Evolutionary conservation across 92 coral and sea anemone genomes (phyloP), one percentile per base, ranked within the genome.

Genomic region (Porites evermanni): DNA sequence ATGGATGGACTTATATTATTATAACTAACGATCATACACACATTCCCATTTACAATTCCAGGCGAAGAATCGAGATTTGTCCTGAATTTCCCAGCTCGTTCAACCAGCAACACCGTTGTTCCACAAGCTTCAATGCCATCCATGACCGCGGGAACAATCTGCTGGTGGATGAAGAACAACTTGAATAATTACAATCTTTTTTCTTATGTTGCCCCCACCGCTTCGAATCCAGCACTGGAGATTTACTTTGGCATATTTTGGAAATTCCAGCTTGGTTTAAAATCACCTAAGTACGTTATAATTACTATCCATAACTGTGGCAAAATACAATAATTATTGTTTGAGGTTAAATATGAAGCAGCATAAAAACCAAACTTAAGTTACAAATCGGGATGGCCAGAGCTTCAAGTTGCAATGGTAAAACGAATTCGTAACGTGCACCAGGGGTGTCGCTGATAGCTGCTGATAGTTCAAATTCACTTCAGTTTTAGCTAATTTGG

Each of bases 141-240:
- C 16, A 10, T 67, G 29, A 67, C 12, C 24, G 71, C 71, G 23
- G 71, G 11, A 19, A 67, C 71, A 18, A 67, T 67, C 16, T 68
- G 73, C 73, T 68, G 73, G 73, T 68, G 73, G 73, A 68, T 68
- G 73, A 68, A 68, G 6, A 68, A 68, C 16, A 17, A 12, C 7
- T 8, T 24, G 47, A 24, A 68, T 21, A 24, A 68, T 68, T 68
- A 24, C 73, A 68, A 68, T 68, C 16, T 24, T 7, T 68, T 68
- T 24, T 68, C 73, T 20, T 68, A 24, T 24, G n/a, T 68, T 0
- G 73, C 73, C 2, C 73, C 73, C 16, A 3, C 16, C 6, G 73
- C 3, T 3, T 6, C 6, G 11, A 21, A 68, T 24, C 51, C 73
- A 7, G 73, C 73, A 6, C 73, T 68, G 13, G 38, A 68, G 44